Percentiles rank a stretch among this genome's conserved stretches.
These are phyloP conservation scores for Pogonocichla stellata DNA, from an alignment of 2,113 vertebrate species.

Conservation along the genomic window DNA sequence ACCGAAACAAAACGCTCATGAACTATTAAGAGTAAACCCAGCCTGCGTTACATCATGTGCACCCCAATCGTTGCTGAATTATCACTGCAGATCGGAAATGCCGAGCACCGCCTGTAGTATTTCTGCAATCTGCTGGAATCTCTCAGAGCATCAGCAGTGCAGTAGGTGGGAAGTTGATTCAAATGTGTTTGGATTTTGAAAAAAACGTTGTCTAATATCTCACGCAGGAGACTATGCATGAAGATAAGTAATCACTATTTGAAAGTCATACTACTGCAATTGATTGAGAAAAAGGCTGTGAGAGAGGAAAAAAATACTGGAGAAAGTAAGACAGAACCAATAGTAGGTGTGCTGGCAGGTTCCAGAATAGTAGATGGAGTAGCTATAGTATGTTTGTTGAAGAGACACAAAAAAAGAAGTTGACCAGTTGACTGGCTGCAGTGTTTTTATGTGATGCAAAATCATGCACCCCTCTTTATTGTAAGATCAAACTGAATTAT, in stretches of 20 bases:
- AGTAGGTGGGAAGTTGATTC: neutral
- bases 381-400: neutral
- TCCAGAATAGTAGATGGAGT: neutral
- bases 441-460: neutral
- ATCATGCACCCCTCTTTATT: neutral
- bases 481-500: neutral
- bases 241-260: neutral
- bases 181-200: neutral
- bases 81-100: neutral
- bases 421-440: neutral
- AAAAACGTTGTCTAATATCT: neutral
- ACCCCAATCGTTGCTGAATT: neutral
- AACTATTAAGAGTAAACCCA: neutral
- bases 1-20: fast-evolving
- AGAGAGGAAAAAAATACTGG: neutral
- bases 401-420: neutral
- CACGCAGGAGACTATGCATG: fast-evolving
- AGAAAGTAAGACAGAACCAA: neutral
- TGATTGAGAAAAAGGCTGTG: neutral
- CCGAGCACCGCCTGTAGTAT: fast-evolving
- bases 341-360: neutral
- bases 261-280: neutral
- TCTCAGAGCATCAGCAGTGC: fast-evolving
- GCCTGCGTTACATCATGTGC: fast-evolving
- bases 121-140: neutral